A percentile compares a stretch with the other conserved stretches of the same genome.
These are phyloP conservation scores for Zygaena filipendulae DNA, from an alignment of 2,888 invertebrate species.

Conservation along the genomic window DNA sequence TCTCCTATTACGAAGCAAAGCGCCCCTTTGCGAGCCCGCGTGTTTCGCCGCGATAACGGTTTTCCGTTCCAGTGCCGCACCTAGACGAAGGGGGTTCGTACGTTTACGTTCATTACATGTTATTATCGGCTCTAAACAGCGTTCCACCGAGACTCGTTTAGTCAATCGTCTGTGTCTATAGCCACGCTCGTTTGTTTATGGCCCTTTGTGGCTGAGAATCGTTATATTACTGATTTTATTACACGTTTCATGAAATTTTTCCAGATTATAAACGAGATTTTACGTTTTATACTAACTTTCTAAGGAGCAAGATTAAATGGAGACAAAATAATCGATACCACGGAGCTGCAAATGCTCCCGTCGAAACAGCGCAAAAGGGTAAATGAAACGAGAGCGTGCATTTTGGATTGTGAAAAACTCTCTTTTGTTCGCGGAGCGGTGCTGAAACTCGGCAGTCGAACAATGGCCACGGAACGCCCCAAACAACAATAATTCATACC, in stretches of 20 bases:
- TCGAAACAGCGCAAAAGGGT: slow-evolving; percentile 62
- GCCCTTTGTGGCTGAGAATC: no score
- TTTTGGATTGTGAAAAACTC: slow-evolving; percentile 64
- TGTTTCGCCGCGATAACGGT: slow-evolving; percentile 51
- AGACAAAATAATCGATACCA: slow-evolving; percentile 17
- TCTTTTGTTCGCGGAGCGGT: slow-evolving; percentile 54
- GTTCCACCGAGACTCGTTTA: slow-evolving; percentile 41
- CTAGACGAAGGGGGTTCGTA: slow-evolving; percentile 26
- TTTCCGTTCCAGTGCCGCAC: slow-evolving; percentile 30
- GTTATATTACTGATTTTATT: no score
- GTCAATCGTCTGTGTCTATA: slow-evolving; percentile 40
- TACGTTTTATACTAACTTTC: no score
- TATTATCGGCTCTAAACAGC: slow-evolving; percentile 56
- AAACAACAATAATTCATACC: slow-evolving; percentile 68
- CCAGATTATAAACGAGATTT: no score
- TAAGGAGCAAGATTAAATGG: slow-evolving; percentile 5
- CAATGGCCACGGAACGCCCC: slow-evolving; percentile 59
- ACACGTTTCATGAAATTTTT: no score
- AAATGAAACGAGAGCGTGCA: slow-evolving; percentile 66
- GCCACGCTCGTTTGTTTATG: slow-evolving; percentile 27
- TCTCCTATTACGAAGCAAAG: no score
- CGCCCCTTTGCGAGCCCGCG: no score
- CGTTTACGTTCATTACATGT: slow-evolving; percentile 55
- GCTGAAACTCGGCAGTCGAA: slow-evolving; percentile 52
- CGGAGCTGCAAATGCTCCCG: slow-evolving; percentile 60